A percentile compares a stretch with the other conserved stretches of the same genome.
Conservation (phyloP, 64 coral and sea anemone species). For the Montipora cactus region DNA sequence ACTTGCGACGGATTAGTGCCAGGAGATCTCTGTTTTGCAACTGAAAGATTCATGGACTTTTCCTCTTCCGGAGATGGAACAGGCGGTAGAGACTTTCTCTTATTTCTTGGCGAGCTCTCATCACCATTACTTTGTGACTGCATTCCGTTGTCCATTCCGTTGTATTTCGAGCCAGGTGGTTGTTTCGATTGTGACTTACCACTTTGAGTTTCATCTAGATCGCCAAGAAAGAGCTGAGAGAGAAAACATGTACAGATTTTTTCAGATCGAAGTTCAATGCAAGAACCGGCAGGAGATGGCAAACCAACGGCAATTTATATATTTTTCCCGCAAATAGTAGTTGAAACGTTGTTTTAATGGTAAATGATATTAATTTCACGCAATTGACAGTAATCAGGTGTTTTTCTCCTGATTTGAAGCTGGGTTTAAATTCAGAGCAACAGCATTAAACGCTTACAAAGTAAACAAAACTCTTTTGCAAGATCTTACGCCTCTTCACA, state of each 20-base stretch:
- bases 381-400: not conserved
- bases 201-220: constrained; percentile 36
- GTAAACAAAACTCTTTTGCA: constrained; percentile 35
- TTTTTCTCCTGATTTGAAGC: not conserved
- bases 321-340: too few species aligned
- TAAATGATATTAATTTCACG: too few species aligned
- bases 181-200: constrained; percentile 35
- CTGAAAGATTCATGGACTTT: constrained; percentile 93
- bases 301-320: too few species aligned
- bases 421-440: not conserved
- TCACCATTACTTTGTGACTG: constrained; percentile 22
- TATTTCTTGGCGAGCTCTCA: constrained; percentile 61
- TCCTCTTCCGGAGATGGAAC: constrained; percentile 93
- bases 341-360: too few species aligned
- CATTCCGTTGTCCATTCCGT: constrained; percentile 82
- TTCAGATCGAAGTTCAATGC: too few species aligned
- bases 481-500: constrained; percentile 45
- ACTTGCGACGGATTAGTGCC: constrained; percentile 58
- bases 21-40: constrained; percentile 90
- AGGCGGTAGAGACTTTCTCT: constrained; percentile 76
- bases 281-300: too few species aligned
- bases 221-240: constrained; percentile 38
- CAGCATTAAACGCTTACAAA: constrained; percentile 15
- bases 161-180: not conserved
- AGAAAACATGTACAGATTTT: not conserved